Conservation (phyloP, 2,797 vertebrate genomes). For the Rallus crepitans region DNA sequence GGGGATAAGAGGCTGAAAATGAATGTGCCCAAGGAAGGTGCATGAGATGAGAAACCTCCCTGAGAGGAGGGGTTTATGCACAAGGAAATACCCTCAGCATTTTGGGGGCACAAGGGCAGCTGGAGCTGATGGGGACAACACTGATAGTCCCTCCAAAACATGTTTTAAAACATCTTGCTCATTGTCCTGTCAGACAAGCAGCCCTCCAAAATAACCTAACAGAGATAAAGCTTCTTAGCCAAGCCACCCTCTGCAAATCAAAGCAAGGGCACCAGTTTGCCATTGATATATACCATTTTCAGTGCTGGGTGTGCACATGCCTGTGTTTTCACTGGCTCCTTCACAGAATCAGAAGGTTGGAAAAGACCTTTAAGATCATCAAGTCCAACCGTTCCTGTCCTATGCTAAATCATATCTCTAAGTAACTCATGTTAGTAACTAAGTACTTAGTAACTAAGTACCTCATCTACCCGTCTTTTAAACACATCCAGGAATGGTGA, state of each 20-base stretch:
- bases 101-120: not conserved
- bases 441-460: too few relatives aligned
- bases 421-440: too few relatives aligned
- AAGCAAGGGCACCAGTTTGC: not conserved
- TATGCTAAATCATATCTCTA: too few relatives aligned
- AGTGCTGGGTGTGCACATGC: not conserved
- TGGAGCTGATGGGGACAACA: not conserved
- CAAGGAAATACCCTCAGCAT: not conserved
- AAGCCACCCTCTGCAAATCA: not conserved
- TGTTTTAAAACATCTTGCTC: not conserved
- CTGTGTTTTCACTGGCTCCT: not conserved
- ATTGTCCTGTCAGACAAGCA: not conserved
- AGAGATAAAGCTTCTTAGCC: constrained; percentile 6
- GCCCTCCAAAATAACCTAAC: not conserved
- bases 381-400: too few relatives aligned
- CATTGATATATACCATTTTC: not conserved
- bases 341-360: too few relatives aligned
- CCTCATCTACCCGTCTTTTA: too few relatives aligned
- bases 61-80: not conserved
- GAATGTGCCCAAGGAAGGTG: not conserved
- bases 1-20: not conserved
- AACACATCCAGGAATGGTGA: too few relatives aligned
- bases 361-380: too few relatives aligned
- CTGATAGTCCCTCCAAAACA: not conserved
- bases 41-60: not conserved